phyloP scores from a whole-genome alignment of 2,113 vertebrate genomes.

The Hiodon tergisus region DNA sequence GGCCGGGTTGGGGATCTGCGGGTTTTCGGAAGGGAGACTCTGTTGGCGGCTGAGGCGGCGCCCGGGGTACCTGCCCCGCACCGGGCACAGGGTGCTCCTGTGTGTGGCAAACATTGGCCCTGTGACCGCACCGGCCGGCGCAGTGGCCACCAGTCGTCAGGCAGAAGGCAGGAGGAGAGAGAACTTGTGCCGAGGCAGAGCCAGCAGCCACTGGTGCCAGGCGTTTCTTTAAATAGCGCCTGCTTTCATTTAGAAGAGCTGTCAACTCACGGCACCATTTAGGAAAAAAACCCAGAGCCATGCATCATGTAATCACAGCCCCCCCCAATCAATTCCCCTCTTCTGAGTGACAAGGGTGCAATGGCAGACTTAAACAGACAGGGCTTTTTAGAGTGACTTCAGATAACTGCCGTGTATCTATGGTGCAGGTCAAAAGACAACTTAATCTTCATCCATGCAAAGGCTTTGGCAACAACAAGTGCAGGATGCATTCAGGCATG shows the following conservation, averaged over 20 bases:
- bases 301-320: constrained; percentile 48
- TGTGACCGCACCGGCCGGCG: not conserved
- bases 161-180: constrained; percentile 6
- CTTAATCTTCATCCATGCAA: not conserved
- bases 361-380: constrained; percentile 24
- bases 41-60: constrained; percentile 35
- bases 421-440: constrained; percentile 20
- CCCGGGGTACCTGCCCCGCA: constrained; percentile 33
- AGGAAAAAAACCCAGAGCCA: constrained; percentile 35
- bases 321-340: not conserved
- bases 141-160: not conserved
- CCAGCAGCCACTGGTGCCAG: constrained; percentile 18
- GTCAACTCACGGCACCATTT: constrained; percentile 23
- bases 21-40: constrained; percentile 42
- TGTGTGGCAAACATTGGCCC: constrained; percentile 49
- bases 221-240: constrained; percentile 45
- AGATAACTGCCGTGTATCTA: constrained; percentile 26
- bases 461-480: constrained; percentile 11
- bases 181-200: constrained; percentile 21
- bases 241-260: constrained; percentile 7
- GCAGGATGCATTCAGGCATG: constrained; percentile 19
- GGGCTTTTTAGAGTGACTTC: constrained; percentile 10
- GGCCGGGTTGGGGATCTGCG: constrained; percentile 50
- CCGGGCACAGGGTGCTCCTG: constrained; percentile 40
- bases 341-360: constrained; percentile 24